Percentiles rank a stretch among this genome's conserved stretches.
Evolutionary conservation across 1,140 invertebrate species (phyloP).

Genomic region (Saccostrea glomerata): DNA sequence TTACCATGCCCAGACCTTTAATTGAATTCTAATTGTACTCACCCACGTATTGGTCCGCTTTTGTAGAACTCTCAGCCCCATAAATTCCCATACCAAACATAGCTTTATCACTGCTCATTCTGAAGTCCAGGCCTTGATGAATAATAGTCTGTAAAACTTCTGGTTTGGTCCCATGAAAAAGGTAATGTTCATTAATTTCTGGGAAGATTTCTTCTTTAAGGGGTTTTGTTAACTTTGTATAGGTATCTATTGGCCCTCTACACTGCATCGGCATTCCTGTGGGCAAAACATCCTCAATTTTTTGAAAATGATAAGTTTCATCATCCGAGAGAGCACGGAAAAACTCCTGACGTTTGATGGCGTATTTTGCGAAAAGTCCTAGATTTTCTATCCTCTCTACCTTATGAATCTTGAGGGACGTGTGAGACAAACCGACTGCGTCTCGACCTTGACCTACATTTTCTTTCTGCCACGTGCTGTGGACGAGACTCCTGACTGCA

Average conservation of each 20-base stretch:
- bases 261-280: not conserved
- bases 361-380: slow-evolving; percentile 53
- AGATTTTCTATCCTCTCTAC: slow-evolving; percentile 59
- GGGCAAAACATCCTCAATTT: slow-evolving; percentile 46
- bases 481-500: slow-evolving; percentile 45
- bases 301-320: not conserved
- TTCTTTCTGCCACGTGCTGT: slow-evolving; percentile 52
- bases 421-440: slow-evolving; percentile 51
- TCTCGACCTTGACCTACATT: slow-evolving; percentile 56
- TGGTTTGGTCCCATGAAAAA: slow-evolving; percentile 65
- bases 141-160: slow-evolving; percentile 49
- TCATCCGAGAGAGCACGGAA: slow-evolving; percentile 42
- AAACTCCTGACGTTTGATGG: slow-evolving; percentile 39
- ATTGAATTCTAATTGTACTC: not conserved
- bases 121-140: slow-evolving; percentile 54
- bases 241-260: slow-evolving; percentile 41
- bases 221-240: not conserved
- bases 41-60: slow-evolving; percentile 68
- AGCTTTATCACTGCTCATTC: slow-evolving; percentile 48
- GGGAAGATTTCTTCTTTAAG: slow-evolving; percentile 44
- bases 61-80: slow-evolving; percentile 63
- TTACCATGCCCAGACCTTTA: not conserved
- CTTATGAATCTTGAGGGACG: slow-evolving; percentile 47
- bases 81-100: slow-evolving; percentile 65
- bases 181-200: slow-evolving; percentile 65